These are phyloP conservation scores for Philhelius pedissequus DNA, from an alignment of 2,888 invertebrate species.

Conservation along the genomic window DNA sequence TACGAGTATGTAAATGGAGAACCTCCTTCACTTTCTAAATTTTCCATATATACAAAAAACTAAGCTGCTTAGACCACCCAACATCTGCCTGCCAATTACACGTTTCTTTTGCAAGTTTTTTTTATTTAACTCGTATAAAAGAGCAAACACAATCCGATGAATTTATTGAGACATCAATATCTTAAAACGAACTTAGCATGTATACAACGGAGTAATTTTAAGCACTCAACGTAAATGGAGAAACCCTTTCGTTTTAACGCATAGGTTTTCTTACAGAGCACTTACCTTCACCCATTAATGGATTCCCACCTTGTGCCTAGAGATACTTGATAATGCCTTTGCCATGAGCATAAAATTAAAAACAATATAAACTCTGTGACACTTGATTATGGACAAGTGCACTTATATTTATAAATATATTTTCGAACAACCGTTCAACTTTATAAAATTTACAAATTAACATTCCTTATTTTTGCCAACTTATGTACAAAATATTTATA, in stretches of 20 bases:
- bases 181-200: conserved; percentile 46
- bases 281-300: conserved; percentile 53
- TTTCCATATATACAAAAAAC: background rate
- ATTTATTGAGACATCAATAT: conserved; percentile 64
- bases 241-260: conserved; percentile 41
- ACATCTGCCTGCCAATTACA: background rate
- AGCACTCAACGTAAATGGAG: conserved; percentile 34
- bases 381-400: background rate
- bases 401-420: too few relatives aligned
- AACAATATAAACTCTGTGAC: background rate
- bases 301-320: conserved; percentile 30
- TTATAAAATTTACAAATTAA: too few relatives aligned
- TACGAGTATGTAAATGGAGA: too few relatives aligned
- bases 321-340: conserved; percentile 11
- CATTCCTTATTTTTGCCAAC: too few relatives aligned
- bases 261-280: conserved; percentile 16
- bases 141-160: conserved; percentile 29
- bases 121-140: background rate
- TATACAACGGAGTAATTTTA: conserved; percentile 4
- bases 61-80: background rate
- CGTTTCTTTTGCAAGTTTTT: background rate
- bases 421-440: background rate
- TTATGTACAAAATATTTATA: too few relatives aligned
- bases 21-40: background rate
- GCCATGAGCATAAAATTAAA: conserved; percentile 30